Evolutionary conservation across 2,113 vertebrate genomes (phyloP), one percentile per base, ranked within the genome.

Genomic region (Malurus alboscapulatus): DNA sequence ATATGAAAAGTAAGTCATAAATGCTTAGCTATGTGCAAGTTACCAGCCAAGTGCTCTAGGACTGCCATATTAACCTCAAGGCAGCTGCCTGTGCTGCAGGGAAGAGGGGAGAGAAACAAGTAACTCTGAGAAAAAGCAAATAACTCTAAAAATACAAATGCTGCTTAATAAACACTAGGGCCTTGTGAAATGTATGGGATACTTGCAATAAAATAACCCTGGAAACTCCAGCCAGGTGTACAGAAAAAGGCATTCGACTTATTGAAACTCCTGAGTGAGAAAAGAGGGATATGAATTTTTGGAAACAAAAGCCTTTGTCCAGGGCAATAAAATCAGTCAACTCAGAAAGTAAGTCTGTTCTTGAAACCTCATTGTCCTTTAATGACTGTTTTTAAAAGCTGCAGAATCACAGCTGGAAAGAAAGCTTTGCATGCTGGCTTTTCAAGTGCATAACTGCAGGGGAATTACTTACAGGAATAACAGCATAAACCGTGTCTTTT

Each of bases 401-500:
- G 24, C 34, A 53, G 72, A 32, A 74, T 57, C n/a, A 32, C 21
- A 68, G 29, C 1, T 65, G 44, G 34, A 84, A 92, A 91, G 17
- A 51, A 81, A 92, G 36, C 16, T 61, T 53, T 89, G 38, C 81
- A 72, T 7, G 14, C 27, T 91, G 66, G 87, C 45, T 76, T 66
- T 86, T 71, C 40, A 66, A 75, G 50, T 42, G 32, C 14, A 0
- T 27, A 84, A 54, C 71, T 88, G 30, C 34, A 62, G 17, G 27
- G 5, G 69, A 83, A 85, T 17, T 96, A 98, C 99, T 99, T 97
- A 99, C 99, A 58, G 99, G 99, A 97, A 99, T 99, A 95, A 98
- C 98, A 26, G 99, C 99, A 58, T 98, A 99, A 97, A 99, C 98
- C 0, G 99, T 99, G 94, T 99, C 98, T 96, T 98, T 98, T 44